These are phyloP conservation scores for Neomonachus schauinslandi DNA, from an alignment of 2,113 vertebrate genomes.

Conservation along the genomic window DNA sequence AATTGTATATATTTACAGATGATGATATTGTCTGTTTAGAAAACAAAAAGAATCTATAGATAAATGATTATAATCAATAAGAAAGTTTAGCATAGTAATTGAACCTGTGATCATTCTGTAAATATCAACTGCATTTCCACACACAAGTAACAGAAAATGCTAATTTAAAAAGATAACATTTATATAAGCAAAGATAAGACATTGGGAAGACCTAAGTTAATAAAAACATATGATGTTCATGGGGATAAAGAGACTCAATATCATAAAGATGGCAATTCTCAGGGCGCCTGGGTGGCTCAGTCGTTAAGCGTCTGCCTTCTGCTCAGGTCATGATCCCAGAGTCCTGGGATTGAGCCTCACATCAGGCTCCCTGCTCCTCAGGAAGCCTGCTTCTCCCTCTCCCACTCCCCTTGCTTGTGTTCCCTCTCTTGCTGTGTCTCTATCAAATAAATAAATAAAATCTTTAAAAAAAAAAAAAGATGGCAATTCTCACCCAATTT, in stretches of 20 bases:
- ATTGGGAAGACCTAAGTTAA: not conserved
- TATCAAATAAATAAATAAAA: too few relatives aligned
- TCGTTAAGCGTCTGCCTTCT: too few relatives aligned
- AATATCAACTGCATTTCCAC: not conserved
- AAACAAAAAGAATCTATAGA: not conserved
- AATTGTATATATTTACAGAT: not conserved
- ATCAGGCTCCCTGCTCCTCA: too few relatives aligned
- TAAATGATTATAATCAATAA: not conserved
- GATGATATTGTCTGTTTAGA: not conserved
- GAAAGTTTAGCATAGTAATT: not conserved
- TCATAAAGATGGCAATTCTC: not conserved
- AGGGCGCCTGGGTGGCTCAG: too few relatives aligned
- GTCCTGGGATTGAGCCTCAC: too few relatives aligned
- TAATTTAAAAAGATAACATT: not conserved
- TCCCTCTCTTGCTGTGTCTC: too few relatives aligned
- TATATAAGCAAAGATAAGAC: not conserved
- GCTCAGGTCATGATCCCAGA: too few relatives aligned
- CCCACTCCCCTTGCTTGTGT: too few relatives aligned
- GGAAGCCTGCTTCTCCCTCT: too few relatives aligned
- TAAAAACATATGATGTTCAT: not conserved
- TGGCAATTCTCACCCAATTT: not conserved
- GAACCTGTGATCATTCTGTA: not conserved
- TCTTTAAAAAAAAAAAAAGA: not conserved
- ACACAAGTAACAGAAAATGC: not conserved
- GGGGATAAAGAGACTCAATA: not conserved